These are phyloP conservation scores for Camelus dromedarius DNA, from an alignment of 2,113 vertebrate genomes.

Conservation along the genomic window DNA sequence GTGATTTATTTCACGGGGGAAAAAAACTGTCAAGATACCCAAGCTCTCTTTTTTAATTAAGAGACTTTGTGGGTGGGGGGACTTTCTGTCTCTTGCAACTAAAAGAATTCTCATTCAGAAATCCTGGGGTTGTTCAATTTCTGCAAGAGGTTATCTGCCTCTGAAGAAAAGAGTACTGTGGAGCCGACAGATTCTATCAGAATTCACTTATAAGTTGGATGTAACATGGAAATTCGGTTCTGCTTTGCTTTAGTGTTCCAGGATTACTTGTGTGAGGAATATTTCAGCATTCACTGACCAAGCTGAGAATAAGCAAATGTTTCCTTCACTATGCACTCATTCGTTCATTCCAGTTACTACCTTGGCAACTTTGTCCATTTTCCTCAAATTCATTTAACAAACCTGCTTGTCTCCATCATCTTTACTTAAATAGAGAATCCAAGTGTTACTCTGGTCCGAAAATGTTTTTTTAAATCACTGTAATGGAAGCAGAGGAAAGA, in stretches of 20 bases:
- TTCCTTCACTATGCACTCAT: neutral
- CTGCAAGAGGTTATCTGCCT: neutral
- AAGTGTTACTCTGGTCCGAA: neutral
- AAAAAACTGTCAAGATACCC: neutral
- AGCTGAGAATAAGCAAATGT: neutral
- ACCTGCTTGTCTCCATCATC: neutral
- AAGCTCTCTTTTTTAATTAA: neutral
- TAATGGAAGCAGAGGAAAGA: neutral
- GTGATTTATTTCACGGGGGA: neutral
- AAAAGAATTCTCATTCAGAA: neutral
- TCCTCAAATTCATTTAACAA: neutral
- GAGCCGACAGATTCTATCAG: neutral
- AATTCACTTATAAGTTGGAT: neutral
- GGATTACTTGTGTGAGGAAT: neutral
- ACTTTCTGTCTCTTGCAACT: neutral
- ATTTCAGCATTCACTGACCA: neutral
- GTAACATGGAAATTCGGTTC: neutral
- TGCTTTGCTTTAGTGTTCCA: neutral
- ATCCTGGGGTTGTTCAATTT: neutral
- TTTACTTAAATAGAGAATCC: conserved; percentile 22
- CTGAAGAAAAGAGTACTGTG: neutral
- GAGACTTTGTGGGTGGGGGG: neutral
- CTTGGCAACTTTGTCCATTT: neutral
- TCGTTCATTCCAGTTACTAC: neutral
- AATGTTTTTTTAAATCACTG: neutral